Evolutionary conservation across 2,888 invertebrate species (phyloP).

Genomic region (Creontiades dilutus): DNA sequence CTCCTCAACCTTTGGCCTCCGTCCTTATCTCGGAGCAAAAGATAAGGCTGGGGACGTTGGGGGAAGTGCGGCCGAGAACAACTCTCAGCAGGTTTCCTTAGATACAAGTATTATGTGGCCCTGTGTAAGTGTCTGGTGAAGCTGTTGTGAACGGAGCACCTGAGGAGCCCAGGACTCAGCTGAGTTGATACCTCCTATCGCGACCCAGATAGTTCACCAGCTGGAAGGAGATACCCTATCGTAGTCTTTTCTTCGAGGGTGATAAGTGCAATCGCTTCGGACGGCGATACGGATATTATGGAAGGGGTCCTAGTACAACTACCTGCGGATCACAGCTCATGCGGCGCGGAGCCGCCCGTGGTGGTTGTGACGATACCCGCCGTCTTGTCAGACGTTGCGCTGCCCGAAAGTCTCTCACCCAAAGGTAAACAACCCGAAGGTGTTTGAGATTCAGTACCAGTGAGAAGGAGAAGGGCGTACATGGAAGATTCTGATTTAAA

Average conservation of each 20-base stretch:
- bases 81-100: slow-evolving; percentile 32
- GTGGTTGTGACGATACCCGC: slow-evolving; percentile 58
- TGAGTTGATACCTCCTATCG: slow-evolving; percentile 62
- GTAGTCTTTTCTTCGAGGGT: slow-evolving; percentile 40
- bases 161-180: slow-evolving; percentile 29
- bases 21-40: slow-evolving; percentile 68
- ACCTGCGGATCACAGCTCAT: slow-evolving; percentile 54
- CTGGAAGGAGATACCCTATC: slow-evolving; percentile 65
- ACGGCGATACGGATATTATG: slow-evolving; percentile 56
- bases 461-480: too few relatives aligned
- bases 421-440: slow-evolving; percentile 62
- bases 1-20: slow-evolving; percentile 71
- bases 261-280: slow-evolving; percentile 57
- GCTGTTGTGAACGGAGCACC: slow-evolving; percentile 54
- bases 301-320: slow-evolving; percentile 59
- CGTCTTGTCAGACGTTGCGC: slow-evolving; percentile 38
- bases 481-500: too few relatives aligned
- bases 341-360: slow-evolving; percentile 56
- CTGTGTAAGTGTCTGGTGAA: slow-evolving; percentile 59
- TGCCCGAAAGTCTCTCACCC: slow-evolving; percentile 37
- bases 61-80: slow-evolving; percentile 47
- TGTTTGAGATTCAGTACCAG: not conserved
- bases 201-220: slow-evolving; percentile 47
- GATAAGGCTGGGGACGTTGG: not conserved
- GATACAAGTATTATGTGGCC: slow-evolving; percentile 55